phyloP scores from a whole-genome alignment of 1,140 invertebrate genomes.

The Nilaparvata lugens region DNA sequence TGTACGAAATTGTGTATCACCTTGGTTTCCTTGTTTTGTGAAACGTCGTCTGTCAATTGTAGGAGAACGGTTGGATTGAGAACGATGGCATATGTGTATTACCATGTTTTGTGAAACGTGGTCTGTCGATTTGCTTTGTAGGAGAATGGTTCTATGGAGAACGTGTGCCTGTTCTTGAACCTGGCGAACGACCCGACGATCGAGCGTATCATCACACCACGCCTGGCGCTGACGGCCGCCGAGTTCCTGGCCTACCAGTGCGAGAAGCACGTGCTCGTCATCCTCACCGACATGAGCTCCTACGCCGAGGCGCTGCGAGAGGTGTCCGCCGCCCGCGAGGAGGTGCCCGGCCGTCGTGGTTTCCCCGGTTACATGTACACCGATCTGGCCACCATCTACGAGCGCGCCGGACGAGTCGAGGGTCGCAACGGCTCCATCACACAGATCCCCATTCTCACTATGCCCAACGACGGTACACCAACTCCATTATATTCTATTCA shows the following conservation, averaged over 20 bases:
- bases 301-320: conserved; percentile 96
- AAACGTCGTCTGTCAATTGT: too few relatives aligned
- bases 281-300: conserved; percentile 98
- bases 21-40: too few relatives aligned
- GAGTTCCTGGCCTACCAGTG: conserved; percentile 98
- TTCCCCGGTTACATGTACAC: conserved; percentile 99
- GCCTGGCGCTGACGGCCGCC: conserved; percentile 90
- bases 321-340: conserved; percentile 94
- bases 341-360: conserved; percentile 88
- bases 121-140: conserved; percentile 19
- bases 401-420: conserved; percentile 92
- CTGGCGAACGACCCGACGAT: conserved; percentile 98
- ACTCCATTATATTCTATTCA: too few relatives aligned
- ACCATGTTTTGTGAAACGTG: too few relatives aligned
- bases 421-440: conserved; percentile 96
- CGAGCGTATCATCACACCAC: conserved; percentile 96
- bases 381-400: conserved; percentile 97
- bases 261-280: conserved; percentile 96
- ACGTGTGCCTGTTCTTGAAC: conserved; percentile 96
- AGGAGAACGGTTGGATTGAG: too few relatives aligned
- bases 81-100: too few relatives aligned
- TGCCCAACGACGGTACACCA: conserved; percentile 88
- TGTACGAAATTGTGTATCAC: too few relatives aligned
- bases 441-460: conserved; percentile 97
- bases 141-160: conserved; percentile 98